Conservation (phyloP, 2,113 vertebrate species). For the Rhinopomastus cyanomelas region DNA sequence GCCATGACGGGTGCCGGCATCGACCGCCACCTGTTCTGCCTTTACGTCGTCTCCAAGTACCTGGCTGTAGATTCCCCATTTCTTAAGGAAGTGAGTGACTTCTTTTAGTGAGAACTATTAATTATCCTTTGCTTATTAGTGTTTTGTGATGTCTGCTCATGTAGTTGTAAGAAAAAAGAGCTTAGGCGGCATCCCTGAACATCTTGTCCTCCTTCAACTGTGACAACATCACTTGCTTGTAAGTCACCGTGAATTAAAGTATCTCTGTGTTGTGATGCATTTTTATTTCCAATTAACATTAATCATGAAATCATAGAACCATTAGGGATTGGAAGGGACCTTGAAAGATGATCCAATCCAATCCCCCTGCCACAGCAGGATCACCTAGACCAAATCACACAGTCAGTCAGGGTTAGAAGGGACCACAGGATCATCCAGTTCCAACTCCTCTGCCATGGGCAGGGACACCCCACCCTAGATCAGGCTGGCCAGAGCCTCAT, state of each 20-base stretch:
- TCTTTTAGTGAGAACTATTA: not conserved
- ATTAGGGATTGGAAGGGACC: no score
- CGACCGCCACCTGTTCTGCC: conserved; percentile 97
- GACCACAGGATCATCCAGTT: no score
- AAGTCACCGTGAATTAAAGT: not conserved
- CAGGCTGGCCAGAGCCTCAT: no score
- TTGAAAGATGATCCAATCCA: no score
- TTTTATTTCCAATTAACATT: no score
- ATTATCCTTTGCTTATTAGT: not conserved
- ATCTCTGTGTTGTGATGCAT: not conserved
- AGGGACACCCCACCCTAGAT: no score
- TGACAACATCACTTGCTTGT: not conserved
- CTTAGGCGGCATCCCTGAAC: not conserved
- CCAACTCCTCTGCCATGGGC: no score
- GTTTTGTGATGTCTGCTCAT: not conserved
- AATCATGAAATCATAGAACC: no score
- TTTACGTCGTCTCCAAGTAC: conserved; percentile 97
- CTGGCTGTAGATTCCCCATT: conserved; percentile 92
- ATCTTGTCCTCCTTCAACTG: not conserved
- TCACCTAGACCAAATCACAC: no score
- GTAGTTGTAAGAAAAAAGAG: not conserved
- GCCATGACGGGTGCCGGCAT: conserved; percentile 94
- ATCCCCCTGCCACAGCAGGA: no score
- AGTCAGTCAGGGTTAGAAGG: no score
- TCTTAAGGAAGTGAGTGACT: conserved; percentile 86